phyloP scores from a whole-genome alignment of 2,113 vertebrate genomes.

The Chionomys nivalis region DNA sequence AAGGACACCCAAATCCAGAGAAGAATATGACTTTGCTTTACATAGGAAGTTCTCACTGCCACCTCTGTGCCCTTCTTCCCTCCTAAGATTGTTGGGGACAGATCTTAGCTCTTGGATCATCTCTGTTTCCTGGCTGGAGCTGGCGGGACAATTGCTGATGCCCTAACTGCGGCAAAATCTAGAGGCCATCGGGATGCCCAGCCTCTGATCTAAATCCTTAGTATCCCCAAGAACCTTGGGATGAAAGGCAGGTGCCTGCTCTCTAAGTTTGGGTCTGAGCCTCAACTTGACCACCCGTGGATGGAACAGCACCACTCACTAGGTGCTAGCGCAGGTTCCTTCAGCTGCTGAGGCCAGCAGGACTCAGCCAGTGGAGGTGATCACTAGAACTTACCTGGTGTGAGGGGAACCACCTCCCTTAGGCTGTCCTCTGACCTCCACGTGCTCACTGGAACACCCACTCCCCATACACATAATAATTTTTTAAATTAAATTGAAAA shows the following conservation, averaged over 20 bases:
- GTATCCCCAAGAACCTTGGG: not conserved
- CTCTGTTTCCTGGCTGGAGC: not conserved
- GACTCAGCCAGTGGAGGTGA: not conserved
- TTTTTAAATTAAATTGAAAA: not conserved
- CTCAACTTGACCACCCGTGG: not conserved
- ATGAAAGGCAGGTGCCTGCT: not conserved
- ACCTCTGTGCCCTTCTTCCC: not conserved
- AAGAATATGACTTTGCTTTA: not conserved
- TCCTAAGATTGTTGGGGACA: not conserved
- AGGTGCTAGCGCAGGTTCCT: not conserved
- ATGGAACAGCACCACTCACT: no score
- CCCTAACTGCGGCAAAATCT: not conserved
- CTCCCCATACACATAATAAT: not conserved
- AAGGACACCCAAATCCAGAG: not conserved
- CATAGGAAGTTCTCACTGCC: not conserved
- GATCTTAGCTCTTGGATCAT: no score
- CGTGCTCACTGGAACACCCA: not conserved
- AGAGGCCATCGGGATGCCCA: not conserved
- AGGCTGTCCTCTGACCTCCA: not conserved
- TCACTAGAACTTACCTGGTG: not conserved
- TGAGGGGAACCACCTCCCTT: not conserved
- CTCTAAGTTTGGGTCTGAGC: not conserved
- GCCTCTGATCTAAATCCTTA: not conserved
- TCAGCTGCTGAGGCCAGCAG: not conserved
- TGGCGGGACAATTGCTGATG: not conserved